Evolutionary conservation across 2,113 vertebrate species (phyloP).

Genomic region (Rousettus leschenaultii): DNA sequence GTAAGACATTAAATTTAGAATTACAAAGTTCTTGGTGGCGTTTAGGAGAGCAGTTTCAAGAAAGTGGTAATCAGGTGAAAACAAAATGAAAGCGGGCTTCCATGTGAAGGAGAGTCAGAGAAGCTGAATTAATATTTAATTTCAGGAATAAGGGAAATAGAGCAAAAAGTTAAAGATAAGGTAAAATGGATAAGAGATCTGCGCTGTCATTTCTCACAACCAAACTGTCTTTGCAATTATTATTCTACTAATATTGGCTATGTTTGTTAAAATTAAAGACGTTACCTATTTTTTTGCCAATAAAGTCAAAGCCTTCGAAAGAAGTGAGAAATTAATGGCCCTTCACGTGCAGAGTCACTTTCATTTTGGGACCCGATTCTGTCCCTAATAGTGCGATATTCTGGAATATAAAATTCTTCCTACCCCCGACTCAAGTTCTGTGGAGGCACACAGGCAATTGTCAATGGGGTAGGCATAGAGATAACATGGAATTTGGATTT

Average conservation of each 20-base stretch:
- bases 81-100: neutral
- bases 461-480: neutral
- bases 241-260: neutral
- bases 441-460: neutral
- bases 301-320: neutral
- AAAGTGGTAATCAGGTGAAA: neutral
- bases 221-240: neutral
- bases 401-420: conserved; percentile 15
- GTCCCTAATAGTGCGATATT: neutral
- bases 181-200: neutral
- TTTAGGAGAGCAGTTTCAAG: neutral
- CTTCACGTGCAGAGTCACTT: neutral
- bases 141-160: neutral
- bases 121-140: neutral
- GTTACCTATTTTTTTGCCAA: neutral
- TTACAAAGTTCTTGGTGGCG: neutral
- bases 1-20: neutral
- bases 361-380: neutral
- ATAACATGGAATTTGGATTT: neutral
- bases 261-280: neutral
- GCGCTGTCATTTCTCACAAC: neutral
- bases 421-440: neutral
- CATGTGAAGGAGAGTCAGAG: neutral
- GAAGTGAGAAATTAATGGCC: neutral
- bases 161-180: neutral